Evolutionary conservation across 2,113 vertebrate species (phyloP).

Genomic region (Pachycephala philippinensis): DNA sequence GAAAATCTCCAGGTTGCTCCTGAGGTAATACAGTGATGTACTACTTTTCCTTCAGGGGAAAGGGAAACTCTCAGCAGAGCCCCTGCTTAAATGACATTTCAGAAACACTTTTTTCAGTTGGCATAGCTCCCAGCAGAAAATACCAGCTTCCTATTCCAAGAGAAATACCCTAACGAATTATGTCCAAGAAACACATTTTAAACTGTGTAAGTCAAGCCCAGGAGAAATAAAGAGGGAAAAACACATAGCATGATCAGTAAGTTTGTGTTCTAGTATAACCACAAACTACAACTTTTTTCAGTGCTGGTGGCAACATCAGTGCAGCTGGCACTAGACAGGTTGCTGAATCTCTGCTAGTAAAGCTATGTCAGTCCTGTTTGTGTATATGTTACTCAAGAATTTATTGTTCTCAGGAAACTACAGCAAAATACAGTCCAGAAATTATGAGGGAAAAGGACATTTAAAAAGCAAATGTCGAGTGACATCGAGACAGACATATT

Average conservation of each 20-base stretch:
- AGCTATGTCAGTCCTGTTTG: neutral
- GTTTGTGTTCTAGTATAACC: neutral
- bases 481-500: neutral
- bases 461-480: neutral
- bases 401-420: neutral
- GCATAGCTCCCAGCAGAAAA: neutral
- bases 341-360: neutral
- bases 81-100: neutral
- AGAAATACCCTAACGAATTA: neutral
- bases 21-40: neutral
- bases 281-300: neutral
- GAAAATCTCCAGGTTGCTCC: neutral
- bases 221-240: neutral
- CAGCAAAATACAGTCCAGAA: neutral
- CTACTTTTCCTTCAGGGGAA: neutral
- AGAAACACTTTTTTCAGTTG: neutral
- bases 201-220: neutral
- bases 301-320: neutral
- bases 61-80: neutral
- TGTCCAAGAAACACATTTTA: neutral
- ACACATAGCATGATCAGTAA: neutral
- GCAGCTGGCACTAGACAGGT: neutral
- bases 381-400: neutral
- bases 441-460: neutral
- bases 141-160: neutral